Base-by-base conservation (phyloP, 2,113 vertebrate species). In the Clarias batrachus region DNA sequence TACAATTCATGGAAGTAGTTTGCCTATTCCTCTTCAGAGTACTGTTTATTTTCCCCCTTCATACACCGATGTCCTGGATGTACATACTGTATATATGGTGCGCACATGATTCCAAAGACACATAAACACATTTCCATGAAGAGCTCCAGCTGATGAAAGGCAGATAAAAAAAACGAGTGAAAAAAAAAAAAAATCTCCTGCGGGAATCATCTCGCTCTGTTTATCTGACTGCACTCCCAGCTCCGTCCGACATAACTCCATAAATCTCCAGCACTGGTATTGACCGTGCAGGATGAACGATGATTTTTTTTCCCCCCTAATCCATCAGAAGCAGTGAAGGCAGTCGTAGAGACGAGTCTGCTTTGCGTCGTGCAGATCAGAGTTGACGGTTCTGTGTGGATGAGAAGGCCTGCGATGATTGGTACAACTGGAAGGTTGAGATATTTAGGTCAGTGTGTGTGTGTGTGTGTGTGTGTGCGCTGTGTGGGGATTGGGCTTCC, bases 361-460 rank as follows among this genome's bases (percentile, higher is more conserved):
- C 23, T 77, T 63, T 62, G 33, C 30, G 37, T 63, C 37, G 16
- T 33, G 65, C 3, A 25, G 59, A 65, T 48, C 37, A 25, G 48
- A 9, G 73, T 27, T 25, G 57, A 48, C 41, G 21, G n/a, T 4
- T 84, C 27, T n/a, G 0, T 41, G 56, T 17, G 13, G 14, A 41
- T 23, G 52, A 3, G 52, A 79, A 70, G 23, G 23, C 6, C 48
- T 65, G 54, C 11, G 33, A 12, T 23, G 65, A 11, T 84, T 57
- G 17, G 21, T 23, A 27, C 52, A 57, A 66, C 82, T 73, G 56
- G 80, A 83, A 21, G 70, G 80, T 74, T 33, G 71, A 65, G 62
- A 65, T 84, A 90, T 88, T 87, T 87, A 84, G 87, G 87, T 88
- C 87, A 89, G 85, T 63, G 14, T 70, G 27, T 33, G n/a, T 41